Base-by-base conservation (phyloP, 2,797 vertebrate genomes). In the Tiaroga cobitis region DNA sequence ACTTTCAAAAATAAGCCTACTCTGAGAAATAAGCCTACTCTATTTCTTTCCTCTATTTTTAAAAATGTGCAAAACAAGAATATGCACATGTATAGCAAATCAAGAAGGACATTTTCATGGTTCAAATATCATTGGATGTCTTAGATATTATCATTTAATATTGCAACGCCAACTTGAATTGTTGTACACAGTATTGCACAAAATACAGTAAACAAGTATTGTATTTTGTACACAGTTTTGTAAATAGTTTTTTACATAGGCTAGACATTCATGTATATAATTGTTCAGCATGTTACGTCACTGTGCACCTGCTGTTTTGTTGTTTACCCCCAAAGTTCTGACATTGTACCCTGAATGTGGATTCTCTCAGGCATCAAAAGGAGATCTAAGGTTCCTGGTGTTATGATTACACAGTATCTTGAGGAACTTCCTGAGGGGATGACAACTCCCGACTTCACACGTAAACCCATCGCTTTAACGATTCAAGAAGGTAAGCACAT, bases 391-490 rank as follows among this genome's bases (percentile, higher is more conserved):
- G 85, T 96, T 88, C 96, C 96, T 0, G 97, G 97, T 37, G 97
- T 98, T 85, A 92, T 93, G 88, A 93, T 98, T 89, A 96, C 93
- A 2, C 96, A 97, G 90, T 96, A 95, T 90, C 84, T 93, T 84
- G 96, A 97, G 49, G 90, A 96, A 61, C 88, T 98, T 88, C 97
- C 97, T 1, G 81, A 95, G 68, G 97, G 95, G 70, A 96, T 92
- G 92, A 93, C 95, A 41, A 93, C 91, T 6, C 97, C 97, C 5
- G 96, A 97, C 92, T 98, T 98, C 80, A 95, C 95, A 81, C 93
- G 92, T 86, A 98, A 97, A 91, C 97, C 97, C 1, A 91, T 98
- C 46, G 95, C 94, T 85, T 88, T 97, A 88, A 97, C 97, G 0
- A 92, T 98, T 90, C 96, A 96, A 87, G 96, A 98, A 92, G 97